Conservation (phyloP, 2,797 vertebrate genomes). For the Pogoniulus pusillus region DNA sequence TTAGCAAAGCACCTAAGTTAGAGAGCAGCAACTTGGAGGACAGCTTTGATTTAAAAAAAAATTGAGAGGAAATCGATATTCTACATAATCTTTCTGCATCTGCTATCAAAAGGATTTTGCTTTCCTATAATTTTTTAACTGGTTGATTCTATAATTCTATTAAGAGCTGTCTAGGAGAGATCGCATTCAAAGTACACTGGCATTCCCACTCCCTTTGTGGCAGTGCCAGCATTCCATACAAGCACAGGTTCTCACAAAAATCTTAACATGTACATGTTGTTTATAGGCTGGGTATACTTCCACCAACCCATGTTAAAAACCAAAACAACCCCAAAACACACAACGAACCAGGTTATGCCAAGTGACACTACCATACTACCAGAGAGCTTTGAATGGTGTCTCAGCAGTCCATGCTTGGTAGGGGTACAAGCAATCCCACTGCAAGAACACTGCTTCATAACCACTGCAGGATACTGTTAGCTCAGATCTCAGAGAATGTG, state of each 20-base stretch:
- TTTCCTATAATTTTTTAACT: too few species aligned
- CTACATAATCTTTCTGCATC: background rate
- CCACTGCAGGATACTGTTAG: background rate
- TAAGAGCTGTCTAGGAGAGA: background rate
- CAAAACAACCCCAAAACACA: background rate
- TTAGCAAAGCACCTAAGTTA: background rate
- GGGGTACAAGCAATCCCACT: background rate
- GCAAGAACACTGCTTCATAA: background rate
- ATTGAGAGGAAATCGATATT: background rate
- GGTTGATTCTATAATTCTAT: too few species aligned
- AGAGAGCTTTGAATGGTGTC: background rate
- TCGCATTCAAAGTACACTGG: background rate
- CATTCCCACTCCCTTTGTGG: background rate
- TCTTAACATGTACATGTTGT: background rate
- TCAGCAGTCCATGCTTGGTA: background rate
- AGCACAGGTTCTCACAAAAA: background rate
- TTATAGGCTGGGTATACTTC: background rate
- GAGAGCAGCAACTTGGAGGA: background rate
- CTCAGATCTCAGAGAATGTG: background rate
- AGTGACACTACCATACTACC: background rate
- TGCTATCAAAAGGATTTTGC: background rate
- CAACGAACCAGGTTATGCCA: background rate
- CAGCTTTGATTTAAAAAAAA: fast-evolving
- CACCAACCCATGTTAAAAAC: background rate
- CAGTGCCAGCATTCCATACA: background rate